A percentile compares a stretch with the other conserved stretches of the same genome.
phyloP scores from a whole-genome alignment of 2,797 vertebrate species.

The Sphaeramia orbicularis region DNA sequence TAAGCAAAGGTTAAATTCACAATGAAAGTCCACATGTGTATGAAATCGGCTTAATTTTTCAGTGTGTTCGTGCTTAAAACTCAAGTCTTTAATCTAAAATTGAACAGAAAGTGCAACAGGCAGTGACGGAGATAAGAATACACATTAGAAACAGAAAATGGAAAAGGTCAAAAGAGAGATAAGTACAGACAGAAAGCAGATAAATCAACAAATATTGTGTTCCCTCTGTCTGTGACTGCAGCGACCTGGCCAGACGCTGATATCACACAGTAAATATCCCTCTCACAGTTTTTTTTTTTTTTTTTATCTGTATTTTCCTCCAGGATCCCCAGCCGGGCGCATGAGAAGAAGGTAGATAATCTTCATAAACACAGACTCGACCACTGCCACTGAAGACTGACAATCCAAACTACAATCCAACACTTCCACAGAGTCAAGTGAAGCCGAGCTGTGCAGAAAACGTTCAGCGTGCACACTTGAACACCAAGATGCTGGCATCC shows the following conservation, averaged over 20 bases:
- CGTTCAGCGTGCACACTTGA: slow-evolving; percentile 1
- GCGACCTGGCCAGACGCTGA: neutral
- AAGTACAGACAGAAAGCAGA: slow-evolving; percentile 18
- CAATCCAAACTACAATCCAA: slow-evolving; percentile 21
- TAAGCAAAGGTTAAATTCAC: neutral
- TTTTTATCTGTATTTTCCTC: slow-evolving; percentile 4
- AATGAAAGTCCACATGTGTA: neutral
- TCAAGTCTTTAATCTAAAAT: slow-evolving; percentile 12
- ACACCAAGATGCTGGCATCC: neutral
- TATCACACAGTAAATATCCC: slow-evolving; percentile 23
- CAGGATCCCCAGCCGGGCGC: slow-evolving; percentile 37
- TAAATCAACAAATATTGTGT: slow-evolving; percentile 17
- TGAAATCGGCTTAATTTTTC: neutral
- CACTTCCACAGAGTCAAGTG: slow-evolving; percentile 14
- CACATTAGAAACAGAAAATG: neutral
- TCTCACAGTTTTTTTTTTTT: slow-evolving; percentile 44
- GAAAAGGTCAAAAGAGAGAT: slow-evolving; percentile 40
- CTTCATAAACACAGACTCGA: slow-evolving; percentile 54
- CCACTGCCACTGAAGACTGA: slow-evolving; percentile 38
- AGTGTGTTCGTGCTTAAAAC: slow-evolving; percentile 1
- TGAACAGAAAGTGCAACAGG: slow-evolving; percentile 10
- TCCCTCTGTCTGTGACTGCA: neutral
- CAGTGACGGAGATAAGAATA: slow-evolving; percentile 4
- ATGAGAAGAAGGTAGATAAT: slow-evolving; percentile 40
- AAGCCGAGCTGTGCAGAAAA: slow-evolving; percentile 21